Base-by-base conservation (phyloP, 2,113 vertebrate genomes). In the Proteles cristata region DNA sequence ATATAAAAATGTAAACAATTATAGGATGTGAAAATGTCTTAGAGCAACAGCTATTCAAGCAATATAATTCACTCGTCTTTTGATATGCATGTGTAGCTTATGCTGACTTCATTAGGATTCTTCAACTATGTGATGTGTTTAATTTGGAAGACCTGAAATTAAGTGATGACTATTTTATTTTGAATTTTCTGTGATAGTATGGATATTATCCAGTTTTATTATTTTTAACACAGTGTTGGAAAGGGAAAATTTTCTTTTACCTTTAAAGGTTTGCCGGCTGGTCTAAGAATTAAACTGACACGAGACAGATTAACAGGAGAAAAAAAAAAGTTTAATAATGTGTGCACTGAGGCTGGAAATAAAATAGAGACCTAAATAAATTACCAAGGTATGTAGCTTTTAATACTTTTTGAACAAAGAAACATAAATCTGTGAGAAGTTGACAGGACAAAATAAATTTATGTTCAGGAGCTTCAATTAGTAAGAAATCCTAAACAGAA, bases 71-170 rank as follows among this genome's bases (percentile, higher is more conserved):
- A 71, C 53, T 96, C 23, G 6, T 50, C 17, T 39, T 88, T 95
- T 83, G 68, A 69, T 87, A 73, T 74, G 55, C 10, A 12, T 77
- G 3, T 76, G 21, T 83, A 73, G 7, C 21, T 83, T 92, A 66
- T 55, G 53, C 33, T 94, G 66, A 94, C 55, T 93, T 90, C 71
- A 80, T 15, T 95, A 45, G 48, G 25, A 19, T 79, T 88, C 85
- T 91, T 91, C 65, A 88, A 81, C n/a, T n/a, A 8, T 95, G 15
- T 69, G 23, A 73, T 79, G 6, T 90, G n/a, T 93, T 90, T 90
- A 87, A 93, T 86, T 93, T 55, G 50, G 43, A 95, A 88, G 7
- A 71, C 50, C 43, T 55, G 35, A 96, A 94, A 90, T 90, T 55
- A 84, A 97, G 16, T 77, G 17, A 53, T 89, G 63, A 63, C 12